Base-by-base conservation (phyloP, 2,888 invertebrate species). In the Matsumyia berberina region DNA sequence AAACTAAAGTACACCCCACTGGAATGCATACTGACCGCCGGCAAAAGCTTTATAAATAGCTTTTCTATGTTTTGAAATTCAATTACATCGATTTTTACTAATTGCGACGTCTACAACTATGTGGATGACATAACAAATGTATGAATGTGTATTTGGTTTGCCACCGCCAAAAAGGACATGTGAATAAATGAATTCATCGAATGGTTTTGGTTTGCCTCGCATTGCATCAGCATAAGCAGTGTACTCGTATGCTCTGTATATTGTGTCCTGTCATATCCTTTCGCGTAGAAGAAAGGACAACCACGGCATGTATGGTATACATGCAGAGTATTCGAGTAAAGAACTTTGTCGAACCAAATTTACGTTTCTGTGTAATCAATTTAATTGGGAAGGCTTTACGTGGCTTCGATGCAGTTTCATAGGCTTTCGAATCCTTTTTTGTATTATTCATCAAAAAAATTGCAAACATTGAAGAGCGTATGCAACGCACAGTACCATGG, bases 31-130 rank as follows among this genome's bases (percentile, higher is more conserved):
- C 19, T 33, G 44, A 1, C 33, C 9, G 49, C 29, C 19, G 33
- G 7, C 51, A 17, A 42, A 62, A 62, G 51, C 51, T 42, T 33
- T 19, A 42, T 62, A 62, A 62, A 53, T 33, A 60, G 73, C 39
- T 35, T 62, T 53, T 33, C 62, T 53, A 44, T 73, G 62, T 73
- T 73, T 62, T 62, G 33, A 73, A 73, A 73, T 73, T 73, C 73
- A 62, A 62, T 73, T 73, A 73, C 73, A 62, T 53, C 53, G 62
- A 53, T 73, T 62, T 73, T 53, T 33, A 62, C 74, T 74, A 74
- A 74, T 74, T 74, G 64, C 37, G 64, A 74, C 64, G 44, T 64
- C 53, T 42, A 55, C 74, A 64, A 46, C 55, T 55, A 55, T 35
- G 4, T 4, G 44, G 64, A 53, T 64, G 74, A 55, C 74, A 64